Evolutionary conservation across 2,113 vertebrate species (phyloP).

Genomic region (Collichthys lucidus): DNA sequence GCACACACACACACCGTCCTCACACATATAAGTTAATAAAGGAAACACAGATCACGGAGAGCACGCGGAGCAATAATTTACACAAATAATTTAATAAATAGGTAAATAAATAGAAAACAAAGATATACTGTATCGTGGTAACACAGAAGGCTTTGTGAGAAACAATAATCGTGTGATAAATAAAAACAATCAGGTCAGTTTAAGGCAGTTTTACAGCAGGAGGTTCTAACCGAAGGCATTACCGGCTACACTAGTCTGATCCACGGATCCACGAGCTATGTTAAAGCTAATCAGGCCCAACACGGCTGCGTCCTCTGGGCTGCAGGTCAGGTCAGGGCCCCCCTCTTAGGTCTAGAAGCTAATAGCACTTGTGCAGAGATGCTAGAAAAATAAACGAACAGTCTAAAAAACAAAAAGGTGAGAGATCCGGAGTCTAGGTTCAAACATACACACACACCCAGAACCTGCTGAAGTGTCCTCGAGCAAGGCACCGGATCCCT

Average conservation of each 20-base stretch:
- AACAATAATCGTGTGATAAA: constrained; percentile 81
- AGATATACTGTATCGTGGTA: constrained; percentile 74
- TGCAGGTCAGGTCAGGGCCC: constrained; percentile 49
- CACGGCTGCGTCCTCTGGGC: constrained; percentile 75
- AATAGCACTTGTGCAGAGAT: constrained; percentile 82
- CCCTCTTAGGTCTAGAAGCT: constrained; percentile 85
- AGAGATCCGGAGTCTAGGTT: constrained; percentile 27
- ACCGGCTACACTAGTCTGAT: constrained; percentile 89
- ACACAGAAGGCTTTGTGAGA: constrained; percentile 79
- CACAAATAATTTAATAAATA: constrained; percentile 85
- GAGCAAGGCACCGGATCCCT: constrained; percentile 63
- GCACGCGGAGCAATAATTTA: constrained; percentile 86
- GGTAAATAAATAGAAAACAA: constrained; percentile 94
- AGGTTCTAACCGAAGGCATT: constrained; percentile 90
- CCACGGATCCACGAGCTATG: constrained; percentile 90
- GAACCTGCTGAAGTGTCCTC: constrained; percentile 51
- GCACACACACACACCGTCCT: constrained; percentile 37
- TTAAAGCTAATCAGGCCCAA: constrained; percentile 91
- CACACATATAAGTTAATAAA: constrained; percentile 49
- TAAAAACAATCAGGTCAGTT: constrained; percentile 79
- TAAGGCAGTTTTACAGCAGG: constrained; percentile 89
- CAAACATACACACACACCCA: constrained; percentile 21
- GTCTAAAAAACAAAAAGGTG: constrained; percentile 68
- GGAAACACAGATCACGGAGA: constrained; percentile 70
- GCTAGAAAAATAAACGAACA: constrained; percentile 81